phyloP scores from a whole-genome alignment of 2,113 vertebrate genomes.

The Clarias gariepinus region DNA sequence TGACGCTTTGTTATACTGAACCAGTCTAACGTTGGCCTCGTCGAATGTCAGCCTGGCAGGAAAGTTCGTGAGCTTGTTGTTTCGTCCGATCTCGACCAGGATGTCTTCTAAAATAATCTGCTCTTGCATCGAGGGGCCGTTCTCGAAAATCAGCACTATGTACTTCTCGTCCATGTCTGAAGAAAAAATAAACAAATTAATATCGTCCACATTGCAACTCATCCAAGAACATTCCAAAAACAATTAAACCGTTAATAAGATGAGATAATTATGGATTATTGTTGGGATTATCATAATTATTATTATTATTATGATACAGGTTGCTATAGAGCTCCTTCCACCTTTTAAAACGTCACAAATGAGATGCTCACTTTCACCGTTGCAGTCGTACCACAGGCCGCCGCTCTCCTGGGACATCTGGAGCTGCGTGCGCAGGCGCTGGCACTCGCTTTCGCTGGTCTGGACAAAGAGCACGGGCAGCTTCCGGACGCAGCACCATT shows the following conservation, averaged over 20 bases:
- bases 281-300: no score
- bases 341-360: not conserved
- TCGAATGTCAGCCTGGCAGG: constrained; percentile 87
- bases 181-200: constrained; percentile 23
- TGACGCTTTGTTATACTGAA: constrained; percentile 87
- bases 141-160: constrained; percentile 95
- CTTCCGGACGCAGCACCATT: constrained; percentile 92
- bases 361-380: constrained; percentile 77
- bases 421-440: constrained; percentile 82
- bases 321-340: not conserved
- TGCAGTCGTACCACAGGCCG: constrained; percentile 84
- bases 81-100: constrained; percentile 81
- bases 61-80: constrained; percentile 82
- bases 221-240: no score
- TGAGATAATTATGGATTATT: no score
- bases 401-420: constrained; percentile 79
- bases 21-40: constrained; percentile 91
- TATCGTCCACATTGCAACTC: no score
- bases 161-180: constrained; percentile 89
- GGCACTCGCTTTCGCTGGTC: constrained; percentile 78
- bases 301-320: no score
- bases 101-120: constrained; percentile 90
- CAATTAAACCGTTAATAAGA: not conserved
- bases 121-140: constrained; percentile 80
- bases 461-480: constrained; percentile 93